Base-by-base conservation (phyloP, 64 coral and sea anemone genomes). In the Hydrozoanthus tunicans region DNA sequence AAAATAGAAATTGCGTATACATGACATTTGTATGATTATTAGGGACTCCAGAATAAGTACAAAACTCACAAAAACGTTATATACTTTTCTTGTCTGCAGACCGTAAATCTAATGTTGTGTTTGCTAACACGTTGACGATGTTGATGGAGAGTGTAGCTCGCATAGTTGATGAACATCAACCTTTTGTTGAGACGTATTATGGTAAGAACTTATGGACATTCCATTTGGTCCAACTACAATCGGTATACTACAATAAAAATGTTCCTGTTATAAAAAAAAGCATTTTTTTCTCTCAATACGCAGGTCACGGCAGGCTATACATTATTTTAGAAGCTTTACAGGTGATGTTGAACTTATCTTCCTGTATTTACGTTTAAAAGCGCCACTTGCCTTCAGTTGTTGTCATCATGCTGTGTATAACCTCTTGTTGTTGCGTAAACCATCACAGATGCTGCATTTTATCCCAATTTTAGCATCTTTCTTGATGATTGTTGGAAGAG, bases 81-180 rank as follows among this genome's bases (percentile, higher is more conserved):
- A 43, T 43, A 43, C 32, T 43, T 43, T 43, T 12, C 60, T 10
- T 58, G 23, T 13, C 25, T 90, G 11, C 68, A 99, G 97, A 96
- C 79, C 94, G 94, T 56, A 83, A 91, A 65, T 83, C 91, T n/a
- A 99, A 93, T 14, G 90, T 99, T 51, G 92, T 99, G 80, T 99
- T 99, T 94, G 97, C 97, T 12, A 95, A 99, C 74, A 96, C 94
- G 11, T 71, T 99, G 5, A 99, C 94, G 9, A 90, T 96, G 90
- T 83, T 99, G 64, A 92, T 92, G 89, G 97, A 99, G 60, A 85
- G 93, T 70, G 93, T 99, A 73, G 97, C 97, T 20, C 89, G 97
- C 0, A 94, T 96, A n/a, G 97, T 99, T 7, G 97, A 99, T 81
- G 97, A 95, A 70, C 97, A 96, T 72, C 97, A 99, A 90, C 97